Evolutionary conservation across 2,888 invertebrate species (phyloP), one percentile per base, ranked within the genome.

Genomic region (Sesamia inferens): DNA sequence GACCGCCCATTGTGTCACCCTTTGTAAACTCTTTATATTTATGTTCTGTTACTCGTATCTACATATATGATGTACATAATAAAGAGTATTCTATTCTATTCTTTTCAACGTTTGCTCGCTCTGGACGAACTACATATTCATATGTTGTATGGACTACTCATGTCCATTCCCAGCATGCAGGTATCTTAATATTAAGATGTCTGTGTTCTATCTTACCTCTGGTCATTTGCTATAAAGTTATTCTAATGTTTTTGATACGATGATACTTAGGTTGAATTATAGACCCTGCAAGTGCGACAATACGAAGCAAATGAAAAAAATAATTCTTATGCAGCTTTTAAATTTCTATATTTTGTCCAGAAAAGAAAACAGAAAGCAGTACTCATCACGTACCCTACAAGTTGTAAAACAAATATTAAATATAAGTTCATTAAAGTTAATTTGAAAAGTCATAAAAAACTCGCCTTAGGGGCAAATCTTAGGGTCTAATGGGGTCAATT

Each of bases 401-500:
- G 75, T 66, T 61, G 76, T 84, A 86, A 82, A 84, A 57, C 79
- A 77, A 77, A 24, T 47, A 83, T 83, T 73, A 78, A 85, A 79
- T 79, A 63, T 48, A 75, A 73, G 76, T 79, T 78, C 80, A 81
- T 83, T 74, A 72, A 81, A 85, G 79, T 80, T 78, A 71, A 84
- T 87, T 81, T 70, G 81, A 76, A 82, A 74, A 54, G 64, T 73
- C 79, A 66, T 75, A 80, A 81, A 74, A 67, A 62, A 47, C 61
- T 54, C 62, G 61, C 63, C 54, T 71, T 65, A 39, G 65, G 81
- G 74, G 69, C 87, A 85, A 88, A 88, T 88, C 88, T 83, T 82
- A 63, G 59, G 80, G 84, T 79, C 78, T 84, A 81, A 79, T 85
- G 79, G 68, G 80, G 85, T 74, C 85, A 74, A 86, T 88, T 81